Evolutionary conservation across 2,797 vertebrate genomes (phyloP), one percentile per base, ranked within the genome.

Genomic region (Meriones psammophilus): DNA sequence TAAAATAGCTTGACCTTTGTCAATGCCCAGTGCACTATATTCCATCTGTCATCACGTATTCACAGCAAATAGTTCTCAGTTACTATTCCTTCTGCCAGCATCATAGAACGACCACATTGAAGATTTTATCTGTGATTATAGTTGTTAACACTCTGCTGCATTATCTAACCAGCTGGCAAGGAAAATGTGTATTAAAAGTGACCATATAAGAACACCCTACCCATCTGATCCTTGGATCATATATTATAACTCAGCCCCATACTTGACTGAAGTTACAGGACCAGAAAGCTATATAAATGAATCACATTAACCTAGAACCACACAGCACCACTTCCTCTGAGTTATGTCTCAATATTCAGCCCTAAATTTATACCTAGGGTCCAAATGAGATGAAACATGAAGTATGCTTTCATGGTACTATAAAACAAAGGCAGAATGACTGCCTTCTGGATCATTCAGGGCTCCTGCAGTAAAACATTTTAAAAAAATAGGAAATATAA

Each of bases 271-370:
- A 94, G 80, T 80, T 89, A 81, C 74, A 85, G 58, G 86, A 88
- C 39, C 60, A 97, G 79, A 95, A 97, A 97, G 87, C 94, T 94
- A 54, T 78, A 88, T 88, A 95, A 97, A 81, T 95, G 93, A 92
- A 69, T 88, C 77, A 79, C 58, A 76, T 96, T 97, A 96, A 93
- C 93, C 90, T 79, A 88, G 39, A 92, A 84, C 64, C 46, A 22
- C 30, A 85, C 0, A 74, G 26, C 94, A 92, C 73, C 62, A 60
- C 85, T 94, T 97, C 92, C 60, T 54, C 71, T 96, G 91, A 97
- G 80, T 93, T 96, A 96, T 74, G 42, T 74, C 62, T 96, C 78
- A 89, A 94, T 79, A 95, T 56, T 68, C 33, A 88, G 56, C 26
- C 84, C 68, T 81, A 96, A 96, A 96, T 96, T 95, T 89, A 92